Evolutionary conservation across 92 coral and sea anemone genomes (phyloP), one percentile per base, ranked within the genome.

Genomic region (Siderastrea siderea): DNA sequence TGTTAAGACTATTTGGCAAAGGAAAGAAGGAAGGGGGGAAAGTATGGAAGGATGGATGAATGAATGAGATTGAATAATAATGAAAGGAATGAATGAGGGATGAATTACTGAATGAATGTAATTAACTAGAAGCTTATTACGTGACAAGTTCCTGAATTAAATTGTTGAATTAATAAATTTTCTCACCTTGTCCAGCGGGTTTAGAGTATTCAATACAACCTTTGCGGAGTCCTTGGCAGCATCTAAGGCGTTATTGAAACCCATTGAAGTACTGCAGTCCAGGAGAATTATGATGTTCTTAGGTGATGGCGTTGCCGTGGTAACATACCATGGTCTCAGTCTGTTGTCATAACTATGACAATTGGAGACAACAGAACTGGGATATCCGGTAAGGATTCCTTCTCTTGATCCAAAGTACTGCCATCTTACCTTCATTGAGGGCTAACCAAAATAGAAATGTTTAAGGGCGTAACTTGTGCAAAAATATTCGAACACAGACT

Each of bases 331-430:
- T 1, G 99, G 96, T 8, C 99, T 88, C 7, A 94, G 55, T 43
- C 99, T 90, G 68, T 94, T 88, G 82, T 96, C 99, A 57, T 90
- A 94, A 11, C 5, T 58, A 0, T 87, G 86, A 59, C 98, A 96
- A 12, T 75, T 57, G 48, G 81, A 58, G 6, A 71, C 62, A 0
- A 49, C 54, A 17, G 44, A 55, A 48, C 91, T 73, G 5, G 99
- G 99, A 81, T 74, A 96, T 5, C 68, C 70, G 8, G 89, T 55
- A 38, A 74, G 79, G 14, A 93, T 43, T 1, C 98, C 98, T 71
- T 94, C 92, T 62, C 81, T 79, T 8, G 99, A 96, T 5, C 99
- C 99, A 78, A 90, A 94, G 71, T 94, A 96, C 87, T 96, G 99
- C 99, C 99, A 96, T 62, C 89, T 96, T 16, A 89, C 80, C 81